Percentiles rank a stretch among this genome's conserved stretches.
Evolutionary conservation across 2,888 invertebrate species (phyloP).

Genomic region (Salpingus planirostris): DNA sequence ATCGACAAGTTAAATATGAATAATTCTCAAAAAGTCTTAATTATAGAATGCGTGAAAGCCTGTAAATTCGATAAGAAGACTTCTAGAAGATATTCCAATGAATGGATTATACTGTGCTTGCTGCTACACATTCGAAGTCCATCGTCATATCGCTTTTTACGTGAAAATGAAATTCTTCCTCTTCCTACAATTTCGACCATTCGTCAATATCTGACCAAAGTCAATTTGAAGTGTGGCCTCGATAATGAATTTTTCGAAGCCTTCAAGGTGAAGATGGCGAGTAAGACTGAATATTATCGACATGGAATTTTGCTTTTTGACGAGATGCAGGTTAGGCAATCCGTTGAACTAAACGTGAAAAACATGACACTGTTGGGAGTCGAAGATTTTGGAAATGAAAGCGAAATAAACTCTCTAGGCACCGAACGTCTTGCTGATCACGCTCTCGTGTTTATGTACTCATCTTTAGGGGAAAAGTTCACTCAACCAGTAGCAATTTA

Average conservation of each 20-base stretch:
- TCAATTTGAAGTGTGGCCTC: conserved; percentile 11
- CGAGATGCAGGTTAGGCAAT: conserved; percentile 13
- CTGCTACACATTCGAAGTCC: conserved; percentile 6
- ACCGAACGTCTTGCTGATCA: conserved; percentile 11
- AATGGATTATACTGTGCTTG: conserved; percentile 7
- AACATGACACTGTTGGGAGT: conserved; percentile 13
- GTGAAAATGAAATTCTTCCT: conserved; percentile 6
- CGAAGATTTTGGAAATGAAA: conserved; percentile 11
- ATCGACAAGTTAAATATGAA: too few species aligned
- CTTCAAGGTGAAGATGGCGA: conserved; percentile 5
- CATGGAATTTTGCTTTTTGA: conserved; percentile 15
- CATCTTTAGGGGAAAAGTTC: conserved; percentile 13
- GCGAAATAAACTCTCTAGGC: background rate
- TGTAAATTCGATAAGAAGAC: too few species aligned
- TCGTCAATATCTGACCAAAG: conserved; percentile 7
- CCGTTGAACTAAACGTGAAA: conserved; percentile 8
- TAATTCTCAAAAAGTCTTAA: too few species aligned
- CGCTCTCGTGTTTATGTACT: conserved; percentile 17
- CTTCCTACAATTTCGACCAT: conserved; percentile 5
- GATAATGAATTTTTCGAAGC: conserved; percentile 10
- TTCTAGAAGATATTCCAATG: conserved; percentile 4
- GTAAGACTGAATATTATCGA: conserved; percentile 8
- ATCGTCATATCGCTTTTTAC: conserved; percentile 4
- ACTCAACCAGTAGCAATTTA: conserved; percentile 18
- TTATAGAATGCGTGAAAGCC: too few species aligned